Conservation (phyloP, 2,888 invertebrate genomes). For the Augiades crinisus region DNA sequence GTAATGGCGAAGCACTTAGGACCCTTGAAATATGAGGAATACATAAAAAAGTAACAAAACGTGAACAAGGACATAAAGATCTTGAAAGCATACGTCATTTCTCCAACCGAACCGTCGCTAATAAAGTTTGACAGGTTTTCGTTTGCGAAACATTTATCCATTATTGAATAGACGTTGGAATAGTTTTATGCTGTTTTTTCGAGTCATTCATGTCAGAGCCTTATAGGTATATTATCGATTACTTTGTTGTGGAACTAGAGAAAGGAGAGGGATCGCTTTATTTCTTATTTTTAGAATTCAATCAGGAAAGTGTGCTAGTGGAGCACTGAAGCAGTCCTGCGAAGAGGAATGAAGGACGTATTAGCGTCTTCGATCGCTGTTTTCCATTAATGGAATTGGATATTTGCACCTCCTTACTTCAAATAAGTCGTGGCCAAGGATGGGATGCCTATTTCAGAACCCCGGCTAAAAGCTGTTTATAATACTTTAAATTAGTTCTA, state of each 20-base stretch:
- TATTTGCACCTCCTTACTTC: slow-evolving; percentile 29
- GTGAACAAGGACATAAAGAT: slow-evolving; percentile 8
- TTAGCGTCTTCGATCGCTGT: slow-evolving; percentile 25
- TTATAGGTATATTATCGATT: slow-evolving; percentile 14
- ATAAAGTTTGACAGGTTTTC: slow-evolving; percentile 27
- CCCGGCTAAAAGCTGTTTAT: too few relatives aligned
- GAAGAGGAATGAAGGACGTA: slow-evolving; percentile 24
- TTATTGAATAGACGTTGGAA: slow-evolving; percentile 33
- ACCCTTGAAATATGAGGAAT: neutral
- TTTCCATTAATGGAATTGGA: slow-evolving; percentile 37
- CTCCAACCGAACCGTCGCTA: slow-evolving; percentile 26
- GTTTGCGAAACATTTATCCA: slow-evolving; percentile 24
- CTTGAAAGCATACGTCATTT: slow-evolving; percentile 20
- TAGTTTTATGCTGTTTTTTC: slow-evolving; percentile 32
- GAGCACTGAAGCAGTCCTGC: slow-evolving; percentile 9
- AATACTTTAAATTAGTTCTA: too few relatives aligned
- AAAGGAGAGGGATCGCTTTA: slow-evolving; percentile 14
- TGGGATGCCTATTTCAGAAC: too few relatives aligned
- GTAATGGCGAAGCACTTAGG: neutral
- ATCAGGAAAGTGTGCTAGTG: slow-evolving; percentile 33
- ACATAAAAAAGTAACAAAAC: neutral
- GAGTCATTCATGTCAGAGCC: slow-evolving; percentile 17
- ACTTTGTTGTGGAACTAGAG: slow-evolving; percentile 12
- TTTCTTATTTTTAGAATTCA: slow-evolving; percentile 35
- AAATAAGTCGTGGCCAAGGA: too few relatives aligned